phyloP scores from a whole-genome alignment of 2,888 invertebrate genomes.

The Catocala sponsa region DNA sequence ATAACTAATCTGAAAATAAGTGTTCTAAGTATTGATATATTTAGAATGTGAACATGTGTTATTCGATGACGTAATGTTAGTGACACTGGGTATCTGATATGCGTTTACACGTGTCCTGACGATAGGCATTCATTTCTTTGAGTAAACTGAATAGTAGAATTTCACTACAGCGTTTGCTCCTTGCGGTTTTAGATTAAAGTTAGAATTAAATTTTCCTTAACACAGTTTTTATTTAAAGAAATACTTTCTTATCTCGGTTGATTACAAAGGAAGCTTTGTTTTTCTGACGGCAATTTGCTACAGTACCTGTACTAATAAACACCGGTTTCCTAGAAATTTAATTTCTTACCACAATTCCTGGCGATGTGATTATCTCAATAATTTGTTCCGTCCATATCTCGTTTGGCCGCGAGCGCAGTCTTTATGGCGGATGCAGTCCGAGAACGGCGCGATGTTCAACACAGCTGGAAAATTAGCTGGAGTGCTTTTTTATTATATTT shows the following conservation, averaged over 20 bases:
- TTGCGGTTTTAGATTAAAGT: background rate
- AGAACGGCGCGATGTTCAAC: constrained; percentile 49
- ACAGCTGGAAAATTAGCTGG: constrained; percentile 72
- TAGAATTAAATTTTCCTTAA: constrained; percentile 4
- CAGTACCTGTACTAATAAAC: constrained; percentile 46
- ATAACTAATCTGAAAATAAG: too few relatives aligned
- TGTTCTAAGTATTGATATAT: too few relatives aligned
- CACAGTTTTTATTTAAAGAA: constrained; percentile 2
- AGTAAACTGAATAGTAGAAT: too few relatives aligned
- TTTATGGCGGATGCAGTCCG: constrained; percentile 60
- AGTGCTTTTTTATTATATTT: constrained; percentile 80
- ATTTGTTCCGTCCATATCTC: constrained; percentile 53
- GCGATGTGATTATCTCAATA: constrained; percentile 66
- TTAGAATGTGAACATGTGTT: too few relatives aligned
- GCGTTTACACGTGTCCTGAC: too few relatives aligned
- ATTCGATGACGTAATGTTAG: too few relatives aligned
- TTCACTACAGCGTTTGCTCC: background rate
- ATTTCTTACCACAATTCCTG: constrained; percentile 57
- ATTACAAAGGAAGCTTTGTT: constrained; percentile 27
- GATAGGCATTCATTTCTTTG: too few relatives aligned
- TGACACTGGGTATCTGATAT: too few relatives aligned
- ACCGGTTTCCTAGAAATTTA: constrained; percentile 54
- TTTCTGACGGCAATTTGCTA: constrained; percentile 52
- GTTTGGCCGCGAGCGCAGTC: constrained; percentile 53
- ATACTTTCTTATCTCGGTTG: constrained; percentile 4